Evolutionary conservation across 2,888 invertebrate species (phyloP).

Genomic region (Gisinianus flammeolus): DNA sequence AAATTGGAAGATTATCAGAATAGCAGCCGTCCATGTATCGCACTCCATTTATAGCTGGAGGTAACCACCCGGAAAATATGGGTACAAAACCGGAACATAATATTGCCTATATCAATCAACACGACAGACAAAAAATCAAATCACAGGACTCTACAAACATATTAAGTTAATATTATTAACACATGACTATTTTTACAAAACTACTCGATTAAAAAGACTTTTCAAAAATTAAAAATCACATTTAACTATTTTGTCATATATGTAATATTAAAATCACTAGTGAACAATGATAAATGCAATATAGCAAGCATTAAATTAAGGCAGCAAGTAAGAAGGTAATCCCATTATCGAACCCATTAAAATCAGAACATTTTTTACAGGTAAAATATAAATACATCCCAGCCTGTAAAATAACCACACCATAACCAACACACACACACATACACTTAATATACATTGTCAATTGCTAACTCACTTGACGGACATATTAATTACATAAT

Average conservation of each 20-base stretch:
- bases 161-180: no score
- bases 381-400: no score
- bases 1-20: conserved; percentile 66
- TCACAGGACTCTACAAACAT: conserved; percentile 65
- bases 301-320: no score
- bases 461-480: no score
- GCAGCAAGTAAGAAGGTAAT: not conserved
- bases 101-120: conserved; percentile 64
- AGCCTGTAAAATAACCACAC: not conserved
- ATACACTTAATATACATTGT: no score
- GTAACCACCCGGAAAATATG: conserved; percentile 66
- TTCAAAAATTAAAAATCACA: conserved; percentile 14
- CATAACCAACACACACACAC: conserved; percentile 16
- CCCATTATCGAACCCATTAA: no score
- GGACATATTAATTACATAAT: no score
- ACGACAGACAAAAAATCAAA: conserved; percentile 83
- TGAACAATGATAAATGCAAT: no score
- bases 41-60: conserved; percentile 62
- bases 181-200: no score
- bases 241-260: no score
- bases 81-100: conserved; percentile 68
- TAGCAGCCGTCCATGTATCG: conserved; percentile 67
- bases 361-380: not conserved
- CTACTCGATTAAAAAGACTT: not conserved
- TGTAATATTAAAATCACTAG: no score